Conservation (phyloP, 2,113 vertebrate genomes). For the Bubo bubo region DNA sequence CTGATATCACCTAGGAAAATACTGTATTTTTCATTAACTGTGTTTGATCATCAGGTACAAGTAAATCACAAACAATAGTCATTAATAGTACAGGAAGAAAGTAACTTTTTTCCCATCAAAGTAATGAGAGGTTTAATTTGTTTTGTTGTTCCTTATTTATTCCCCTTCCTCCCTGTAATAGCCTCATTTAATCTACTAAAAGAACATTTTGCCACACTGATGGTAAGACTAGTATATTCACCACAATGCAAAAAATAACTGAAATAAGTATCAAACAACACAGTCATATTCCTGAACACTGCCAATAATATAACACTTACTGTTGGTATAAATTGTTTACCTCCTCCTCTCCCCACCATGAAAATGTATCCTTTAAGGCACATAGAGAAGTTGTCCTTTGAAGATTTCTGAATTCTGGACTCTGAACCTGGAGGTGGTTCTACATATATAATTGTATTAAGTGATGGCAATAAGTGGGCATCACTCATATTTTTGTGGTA, state of each 20-base stretch:
- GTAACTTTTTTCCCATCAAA: not conserved
- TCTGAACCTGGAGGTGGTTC: not conserved
- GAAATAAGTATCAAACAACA: not conserved
- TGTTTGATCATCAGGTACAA: not conserved
- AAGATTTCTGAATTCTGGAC: not conserved
- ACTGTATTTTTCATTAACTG: not conserved
- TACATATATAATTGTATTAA: not conserved
- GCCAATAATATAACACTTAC: not conserved
- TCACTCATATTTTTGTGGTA: not conserved
- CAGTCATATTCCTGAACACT: not conserved
- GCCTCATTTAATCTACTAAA: not conserved
- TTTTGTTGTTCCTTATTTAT: not conserved
- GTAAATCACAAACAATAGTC: not conserved
- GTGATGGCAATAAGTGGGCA: not conserved
- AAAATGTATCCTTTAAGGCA: not conserved
- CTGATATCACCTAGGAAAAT: not conserved
- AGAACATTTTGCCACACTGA: not conserved
- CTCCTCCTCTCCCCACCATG: accelerated
- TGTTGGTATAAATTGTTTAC: not conserved
- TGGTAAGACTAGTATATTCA: not conserved
- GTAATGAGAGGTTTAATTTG: not conserved
- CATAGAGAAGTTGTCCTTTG: not conserved
- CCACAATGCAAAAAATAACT: not conserved
- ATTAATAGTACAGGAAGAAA: not conserved
- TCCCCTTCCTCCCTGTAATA: not conserved